These are phyloP conservation scores for Eubasilissa splendida DNA, from an alignment of 2,888 invertebrate species.

Conservation along the genomic window DNA sequence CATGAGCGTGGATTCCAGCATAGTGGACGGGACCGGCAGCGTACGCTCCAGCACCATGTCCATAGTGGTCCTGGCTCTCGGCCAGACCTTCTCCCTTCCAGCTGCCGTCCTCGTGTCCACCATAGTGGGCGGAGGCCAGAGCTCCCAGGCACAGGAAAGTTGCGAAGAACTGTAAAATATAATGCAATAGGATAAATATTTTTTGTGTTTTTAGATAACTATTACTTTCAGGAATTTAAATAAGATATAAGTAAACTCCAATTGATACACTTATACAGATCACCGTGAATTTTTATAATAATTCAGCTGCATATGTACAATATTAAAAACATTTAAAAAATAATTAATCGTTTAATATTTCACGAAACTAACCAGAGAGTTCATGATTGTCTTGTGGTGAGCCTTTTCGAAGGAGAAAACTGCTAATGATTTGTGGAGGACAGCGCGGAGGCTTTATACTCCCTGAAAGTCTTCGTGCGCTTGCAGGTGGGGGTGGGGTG, in stretches of 20 bases:
- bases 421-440: too few relatives aligned
- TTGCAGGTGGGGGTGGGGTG: too few relatives aligned
- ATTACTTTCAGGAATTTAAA: too few relatives aligned
- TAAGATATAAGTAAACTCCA: too few relatives aligned
- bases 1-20: conserved; percentile 42
- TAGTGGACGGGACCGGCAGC: background rate
- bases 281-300: too few relatives aligned
- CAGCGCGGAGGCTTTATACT: too few relatives aligned
- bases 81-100: conserved; percentile 28
- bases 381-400: background rate
- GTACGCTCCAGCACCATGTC: background rate
- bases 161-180: conserved; percentile 36
- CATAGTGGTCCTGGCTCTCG: conserved; percentile 30
- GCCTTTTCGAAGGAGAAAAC: too few relatives aligned
- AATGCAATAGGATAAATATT: background rate
- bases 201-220: too few relatives aligned
- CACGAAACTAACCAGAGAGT: conserved; percentile 1
- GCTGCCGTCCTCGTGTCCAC: background rate
- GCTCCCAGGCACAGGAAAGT: conserved; percentile 50
- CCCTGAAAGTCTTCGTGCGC: too few relatives aligned
- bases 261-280: too few relatives aligned
- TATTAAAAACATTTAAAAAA: too few relatives aligned
- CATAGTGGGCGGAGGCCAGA: background rate
- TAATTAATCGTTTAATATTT: background rate
- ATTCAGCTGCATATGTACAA: too few relatives aligned